Base-by-base conservation (phyloP, 2,797 vertebrate species). In the Otolemur crassicaudatus region DNA sequence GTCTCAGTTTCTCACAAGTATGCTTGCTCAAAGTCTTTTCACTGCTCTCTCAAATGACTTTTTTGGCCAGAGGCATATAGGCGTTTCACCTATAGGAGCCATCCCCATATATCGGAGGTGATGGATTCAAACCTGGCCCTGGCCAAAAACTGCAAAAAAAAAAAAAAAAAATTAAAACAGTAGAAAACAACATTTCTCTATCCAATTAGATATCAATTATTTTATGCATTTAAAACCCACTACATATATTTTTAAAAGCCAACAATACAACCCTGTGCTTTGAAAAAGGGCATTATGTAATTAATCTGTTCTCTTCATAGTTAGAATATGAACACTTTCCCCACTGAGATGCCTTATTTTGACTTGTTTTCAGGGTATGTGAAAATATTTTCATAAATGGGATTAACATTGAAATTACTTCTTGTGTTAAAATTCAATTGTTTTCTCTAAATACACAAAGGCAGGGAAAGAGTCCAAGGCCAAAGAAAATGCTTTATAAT, bases 351-450 rank as follows among this genome's bases (percentile, higher is more conserved):
- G 70, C 43, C 46, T 85, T 87, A 82, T 92, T 95, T 87, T 94
- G 61, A 96, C 82, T 94, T 89, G 69, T 80, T 96, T 89, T 81
- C 93, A 95, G 94, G 43, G 60, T 91, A 77, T 79, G 81, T 82
- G 60, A 94, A 95, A 96, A 91, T 80, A 29, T 77, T 90, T 91
- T 95, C 63, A 84, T 58, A 88, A 91, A 22, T 58, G 72, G 76
- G 87, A 61, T 97, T 97, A 93, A 69, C 67, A 85, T 0, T 87
- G 75, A 94, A 93, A 95, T 94, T 92, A 89, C 40, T 91, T 89
- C 90, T 96, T 96, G 61, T 70, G 56, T 87, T 97, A 97, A 97
- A 95, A 97, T 93, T 93, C 90, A 93, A 84, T 96, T 91, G 93
- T 94, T 69, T 61, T 23, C 69, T 25, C 49, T 90, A 76, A 96